Evolutionary conservation across 2,888 invertebrate genomes (phyloP).

Genomic region (Agriopis marginaria): DNA sequence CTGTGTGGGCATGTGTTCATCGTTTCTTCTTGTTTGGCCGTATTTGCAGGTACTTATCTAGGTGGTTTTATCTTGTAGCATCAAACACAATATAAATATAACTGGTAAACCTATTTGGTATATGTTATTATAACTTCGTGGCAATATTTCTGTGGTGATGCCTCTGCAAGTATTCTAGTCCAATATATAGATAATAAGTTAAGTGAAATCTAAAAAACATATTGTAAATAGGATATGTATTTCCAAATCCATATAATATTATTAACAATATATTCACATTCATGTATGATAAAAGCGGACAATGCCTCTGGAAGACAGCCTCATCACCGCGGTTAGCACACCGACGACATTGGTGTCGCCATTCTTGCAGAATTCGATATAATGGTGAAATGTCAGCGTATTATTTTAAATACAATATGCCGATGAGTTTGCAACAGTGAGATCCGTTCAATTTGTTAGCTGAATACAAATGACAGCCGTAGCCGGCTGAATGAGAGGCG

Average conservation of each 20-base stretch:
- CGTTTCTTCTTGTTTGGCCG: too few species aligned
- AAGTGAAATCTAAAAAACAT: not conserved
- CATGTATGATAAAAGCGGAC: slow-evolving; percentile 19
- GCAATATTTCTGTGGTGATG: not conserved
- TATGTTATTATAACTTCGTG: not conserved
- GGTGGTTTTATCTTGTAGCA: too few species aligned
- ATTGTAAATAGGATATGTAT: too few species aligned
- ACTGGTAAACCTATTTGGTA: not conserved
- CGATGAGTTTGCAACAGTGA: slow-evolving; percentile 39
- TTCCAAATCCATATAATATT: not conserved
- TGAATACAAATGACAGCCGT: slow-evolving; percentile 29
- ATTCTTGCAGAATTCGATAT: slow-evolving; percentile 47
- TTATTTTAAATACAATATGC: slow-evolving; percentile 45
- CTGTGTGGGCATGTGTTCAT: too few species aligned
- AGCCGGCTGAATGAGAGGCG: slow-evolving; percentile 11
- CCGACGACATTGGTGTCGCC: slow-evolving; percentile 45
- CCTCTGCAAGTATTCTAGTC: not conserved
- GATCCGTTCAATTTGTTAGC: slow-evolving; percentile 36
- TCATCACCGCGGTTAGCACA: slow-evolving; percentile 41
- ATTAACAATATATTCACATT: not conserved
- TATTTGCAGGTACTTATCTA: too few species aligned
- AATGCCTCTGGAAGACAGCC: slow-evolving; percentile 30
- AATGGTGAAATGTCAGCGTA: slow-evolving; percentile 49
- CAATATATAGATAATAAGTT: not conserved
- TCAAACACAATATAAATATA: too few species aligned